Evolutionary conservation across 2,797 vertebrate genomes (phyloP), one percentile per base, ranked within the genome.

Genomic region (Pangasius mekongensis): DNA sequence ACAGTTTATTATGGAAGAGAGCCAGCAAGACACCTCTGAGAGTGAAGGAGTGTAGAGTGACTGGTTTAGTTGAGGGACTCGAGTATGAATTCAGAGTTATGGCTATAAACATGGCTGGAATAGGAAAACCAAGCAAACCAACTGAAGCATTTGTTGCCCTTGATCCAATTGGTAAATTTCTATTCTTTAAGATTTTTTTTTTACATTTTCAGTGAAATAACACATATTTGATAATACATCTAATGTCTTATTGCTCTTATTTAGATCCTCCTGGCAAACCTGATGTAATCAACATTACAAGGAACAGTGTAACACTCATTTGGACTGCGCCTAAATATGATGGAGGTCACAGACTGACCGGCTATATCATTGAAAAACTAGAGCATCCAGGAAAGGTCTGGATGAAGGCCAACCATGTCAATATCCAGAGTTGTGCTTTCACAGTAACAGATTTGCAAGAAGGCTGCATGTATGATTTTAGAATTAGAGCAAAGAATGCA

Each of bases 11-110:
- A 94, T 99, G 99, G 99, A 99, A 99, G 93, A 97, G 98, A 92
- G 97, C 98, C 91, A 97, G 90, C 89, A 98, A 97, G 94, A 98
- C 97, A 47, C 97, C 97, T 89, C 94, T 99, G 91, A 98, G 97
- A 94, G 97, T 99, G 93, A 99, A 97, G 95, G 99, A 99, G 77
- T 98, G 96, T 94, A 97, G 98, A 97, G 98, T 99, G 86, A 96
- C 97, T 77, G 97, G 98, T 49, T 94, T 99, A 93, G 97, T 97
- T 84, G 99, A 99, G 95, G 98, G 99, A 90, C 95, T 99, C 83
- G 99, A 99, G 94, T 99, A 99, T 85, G 99, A 99, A 94, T 99
- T 99, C 93, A 97, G 99, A 94, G 98, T 99, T 33, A 98, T 99
- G 97, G 99, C 98, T 76, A 98, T 99, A 93, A 99, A 99, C 91